Base-by-base conservation (phyloP, 2,888 invertebrate species). In the Unio pictorum region DNA sequence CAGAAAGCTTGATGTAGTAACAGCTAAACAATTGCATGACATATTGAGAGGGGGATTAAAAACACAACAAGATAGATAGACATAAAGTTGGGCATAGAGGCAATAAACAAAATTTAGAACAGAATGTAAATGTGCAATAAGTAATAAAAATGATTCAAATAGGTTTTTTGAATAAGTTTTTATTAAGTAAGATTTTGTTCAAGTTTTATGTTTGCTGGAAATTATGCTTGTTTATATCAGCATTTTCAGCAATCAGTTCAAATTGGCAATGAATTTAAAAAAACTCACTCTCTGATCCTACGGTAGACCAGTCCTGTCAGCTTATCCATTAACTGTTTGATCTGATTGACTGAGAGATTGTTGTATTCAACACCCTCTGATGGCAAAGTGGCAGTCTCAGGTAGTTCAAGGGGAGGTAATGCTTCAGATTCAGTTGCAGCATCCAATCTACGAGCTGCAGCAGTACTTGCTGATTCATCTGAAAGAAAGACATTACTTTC, bases 301-400 rank as follows among this genome's bases (percentile, higher is more conserved):
- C 85, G 82, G 74, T 82, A 87, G 23, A 88, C 83, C 18, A 84
- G 75, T 61, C 84, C 81, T 30, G 88, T 89, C 26, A 89, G 75
- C 59, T 78, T 80, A 66, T 87, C 87, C 75, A 87, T 85, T 55
- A 87, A 72, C 68, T 86, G 81, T 75, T 86, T 86, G 67, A 89
- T 81, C 60, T 82, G 81, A 73, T 86, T 82, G 61, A 79, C 82
- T 55, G 86, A 76, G 64, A 89, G 73, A 67, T 81, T 82, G 55
- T 79, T 74, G 68, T 89, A 89, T 45, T 87, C 84, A 8, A 88
- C 84, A 1, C 86, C 88, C 55, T 84, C 85, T 56, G 86, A 80
- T 55, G 89, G 89, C 56, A 89, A 79, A 7, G 74, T 67, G 0
- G 83, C 78, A 28, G 84, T 83, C 66, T 84, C 86, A 7, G 88